Conservation (phyloP, 2,888 invertebrate genomes). For the Drosophila suboccidentalis region DNA sequence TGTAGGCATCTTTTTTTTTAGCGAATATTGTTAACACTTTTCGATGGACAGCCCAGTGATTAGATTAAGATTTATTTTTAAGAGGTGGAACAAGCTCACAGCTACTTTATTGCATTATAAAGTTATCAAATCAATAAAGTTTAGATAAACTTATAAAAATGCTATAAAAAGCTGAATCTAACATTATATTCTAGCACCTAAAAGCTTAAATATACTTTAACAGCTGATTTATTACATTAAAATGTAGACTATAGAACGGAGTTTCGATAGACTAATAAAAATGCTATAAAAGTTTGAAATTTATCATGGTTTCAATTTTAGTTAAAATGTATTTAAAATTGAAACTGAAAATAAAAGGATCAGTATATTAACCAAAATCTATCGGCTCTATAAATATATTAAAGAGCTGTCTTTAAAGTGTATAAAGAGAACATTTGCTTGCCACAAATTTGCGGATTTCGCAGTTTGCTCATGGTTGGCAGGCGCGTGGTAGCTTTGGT, state of each 20-base stretch:
- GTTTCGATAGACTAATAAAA: not conserved
- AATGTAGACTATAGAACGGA: not conserved
- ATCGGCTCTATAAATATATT: not conserved
- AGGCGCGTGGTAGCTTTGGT: slow-evolving; percentile 25
- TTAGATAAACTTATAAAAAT: not conserved
- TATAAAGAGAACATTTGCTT: slow-evolving; percentile 16
- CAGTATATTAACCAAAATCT: not conserved
- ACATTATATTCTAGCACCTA: no score
- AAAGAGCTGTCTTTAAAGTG: not conserved
- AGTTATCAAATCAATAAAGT: not conserved
- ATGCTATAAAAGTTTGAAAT: not conserved
- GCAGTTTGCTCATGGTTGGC: slow-evolving; percentile 36
- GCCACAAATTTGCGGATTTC: slow-evolving; percentile 42
- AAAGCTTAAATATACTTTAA: not conserved
- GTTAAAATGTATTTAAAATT: not conserved
- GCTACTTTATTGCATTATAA: not conserved
- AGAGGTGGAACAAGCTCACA: not conserved
- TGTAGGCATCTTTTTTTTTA: not conserved
- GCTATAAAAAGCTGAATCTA: not conserved
- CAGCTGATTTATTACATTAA: not conserved
- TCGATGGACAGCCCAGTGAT: no score
- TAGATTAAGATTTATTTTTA: not conserved
- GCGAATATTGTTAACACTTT: slow-evolving; percentile 5
- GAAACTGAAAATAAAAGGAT: not conserved
- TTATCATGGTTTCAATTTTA: not conserved